Percentiles rank a stretch among this genome's conserved stretches.
Conservation (phyloP, 2,888 invertebrate genomes). For the Lithodes maja region DNA sequence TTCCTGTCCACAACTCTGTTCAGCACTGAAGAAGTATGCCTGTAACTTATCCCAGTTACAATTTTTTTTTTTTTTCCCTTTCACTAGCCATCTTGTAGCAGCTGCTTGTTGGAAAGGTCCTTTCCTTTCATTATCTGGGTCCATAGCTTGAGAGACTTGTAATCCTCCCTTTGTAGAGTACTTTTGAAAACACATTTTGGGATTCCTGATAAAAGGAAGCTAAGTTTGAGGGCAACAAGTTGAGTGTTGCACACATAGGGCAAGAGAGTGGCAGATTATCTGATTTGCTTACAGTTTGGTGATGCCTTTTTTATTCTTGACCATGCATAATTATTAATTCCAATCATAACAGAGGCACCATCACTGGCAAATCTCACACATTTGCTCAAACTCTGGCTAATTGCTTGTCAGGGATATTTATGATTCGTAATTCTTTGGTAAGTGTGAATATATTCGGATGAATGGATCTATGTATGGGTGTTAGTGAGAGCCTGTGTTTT, state of each 20-base stretch:
- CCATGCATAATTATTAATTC: too few relatives aligned
- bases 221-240: conserved; percentile 23
- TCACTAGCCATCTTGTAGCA: conserved; percentile 44
- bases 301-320: too few relatives aligned
- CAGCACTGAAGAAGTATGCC: conserved; percentile 34
- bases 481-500: too few relatives aligned
- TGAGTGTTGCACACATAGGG: conserved; percentile 29
- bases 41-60: conserved; percentile 39
- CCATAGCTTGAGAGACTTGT: conserved; percentile 18
- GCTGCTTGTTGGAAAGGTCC: conserved; percentile 32
- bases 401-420: too few relatives aligned
- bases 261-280: conserved; percentile 49
- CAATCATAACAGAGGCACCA: too few relatives aligned
- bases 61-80: conserved; percentile 32
- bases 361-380: too few relatives aligned
- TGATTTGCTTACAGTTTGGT: too few relatives aligned
- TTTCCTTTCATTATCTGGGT: conserved; percentile 11
- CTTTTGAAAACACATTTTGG: conserved; percentile 36
- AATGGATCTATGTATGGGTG: too few relatives aligned
- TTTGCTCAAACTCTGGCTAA: too few relatives aligned
- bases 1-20: neutral
- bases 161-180: conserved; percentile 22
- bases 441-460: too few relatives aligned
- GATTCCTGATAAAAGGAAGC: conserved; percentile 33
- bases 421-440: too few relatives aligned